These are phyloP conservation scores for Spicauda simplicius DNA, from an alignment of 2,888 invertebrate genomes.

Conservation along the genomic window DNA sequence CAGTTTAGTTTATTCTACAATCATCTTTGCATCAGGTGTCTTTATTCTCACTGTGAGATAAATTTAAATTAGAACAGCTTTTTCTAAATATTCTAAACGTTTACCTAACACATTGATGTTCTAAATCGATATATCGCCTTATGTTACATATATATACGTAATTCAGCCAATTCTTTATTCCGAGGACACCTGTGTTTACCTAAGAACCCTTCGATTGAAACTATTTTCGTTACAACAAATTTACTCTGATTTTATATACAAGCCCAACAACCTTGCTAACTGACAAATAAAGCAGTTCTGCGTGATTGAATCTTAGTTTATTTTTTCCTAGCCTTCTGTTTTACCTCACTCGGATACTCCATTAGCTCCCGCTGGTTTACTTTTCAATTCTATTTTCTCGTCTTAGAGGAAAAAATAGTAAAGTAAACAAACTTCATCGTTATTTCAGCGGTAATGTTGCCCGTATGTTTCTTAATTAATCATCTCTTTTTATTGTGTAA, in stretches of 20 bases:
- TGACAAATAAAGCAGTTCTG: conserved; percentile 42
- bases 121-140: too few species aligned
- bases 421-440: conserved; percentile 45
- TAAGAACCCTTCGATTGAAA: conserved; percentile 24
- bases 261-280: conserved; percentile 40
- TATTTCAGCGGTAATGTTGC: conserved; percentile 39
- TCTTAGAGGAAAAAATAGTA: conserved; percentile 47
- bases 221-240: conserved; percentile 19
- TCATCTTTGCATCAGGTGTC: too few species aligned
- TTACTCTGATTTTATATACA: conserved; percentile 22
- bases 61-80: too few species aligned
- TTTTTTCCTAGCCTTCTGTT: conserved; percentile 76
- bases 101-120: too few species aligned
- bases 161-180: conserved; percentile 6
- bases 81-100: too few species aligned
- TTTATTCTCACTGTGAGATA: too few species aligned
- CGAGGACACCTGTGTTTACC: conserved; percentile 8
- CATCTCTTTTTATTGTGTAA: conserved; percentile 26
- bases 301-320: conserved; percentile 48
- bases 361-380: conserved; percentile 76
- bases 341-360: conserved; percentile 82
- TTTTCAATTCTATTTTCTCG: conserved; percentile 61
- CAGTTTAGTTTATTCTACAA: too few species aligned
- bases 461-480: conserved; percentile 36
- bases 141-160: background rate